A percentile compares a stretch with the other conserved stretches of the same genome.
Evolutionary conservation across 2,113 vertebrate species (phyloP).

Genomic region (Pygoscelis antarcticus): DNA sequence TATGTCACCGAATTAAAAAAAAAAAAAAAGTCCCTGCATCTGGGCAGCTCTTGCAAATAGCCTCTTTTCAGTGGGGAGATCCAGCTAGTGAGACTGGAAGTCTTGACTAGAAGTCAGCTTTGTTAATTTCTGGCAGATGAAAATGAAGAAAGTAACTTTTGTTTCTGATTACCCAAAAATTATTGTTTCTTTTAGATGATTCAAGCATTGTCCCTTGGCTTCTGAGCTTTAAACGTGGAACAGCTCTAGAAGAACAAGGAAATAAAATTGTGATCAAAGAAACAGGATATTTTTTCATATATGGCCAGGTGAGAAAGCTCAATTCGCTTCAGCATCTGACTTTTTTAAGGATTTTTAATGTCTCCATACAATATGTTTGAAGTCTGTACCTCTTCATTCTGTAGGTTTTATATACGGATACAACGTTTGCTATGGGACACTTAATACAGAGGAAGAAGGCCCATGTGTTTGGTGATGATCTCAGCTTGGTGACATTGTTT

Average conservation of each 20-base stretch:
- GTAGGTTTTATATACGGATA: slow-evolving; percentile 90
- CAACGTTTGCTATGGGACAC: slow-evolving; percentile 90
- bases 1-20: neutral
- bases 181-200: slow-evolving; percentile 57
- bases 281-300: slow-evolving; percentile 93
- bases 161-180: neutral
- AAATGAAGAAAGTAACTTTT: neutral
- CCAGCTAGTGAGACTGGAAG: neutral
- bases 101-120: neutral
- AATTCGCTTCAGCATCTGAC: neutral
- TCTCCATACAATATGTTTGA: neutral
- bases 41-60: neutral
- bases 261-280: slow-evolving; percentile 89
- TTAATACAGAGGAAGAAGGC: slow-evolving; percentile 89
- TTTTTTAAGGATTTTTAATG: neutral
- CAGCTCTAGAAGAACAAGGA: slow-evolving; percentile 81
- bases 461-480: slow-evolving; percentile 87
- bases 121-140: neutral
- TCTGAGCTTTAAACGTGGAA: slow-evolving; percentile 87
- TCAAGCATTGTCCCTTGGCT: slow-evolving; percentile 87
- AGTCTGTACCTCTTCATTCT: neutral
- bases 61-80: neutral
- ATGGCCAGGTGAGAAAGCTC: slow-evolving; percentile 84
- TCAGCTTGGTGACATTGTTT: slow-evolving; percentile 86
- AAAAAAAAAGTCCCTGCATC: neutral